These are phyloP conservation scores for Punctoribates punctum DNA, from an alignment of 2,888 invertebrate species.

Conservation along the genomic window DNA sequence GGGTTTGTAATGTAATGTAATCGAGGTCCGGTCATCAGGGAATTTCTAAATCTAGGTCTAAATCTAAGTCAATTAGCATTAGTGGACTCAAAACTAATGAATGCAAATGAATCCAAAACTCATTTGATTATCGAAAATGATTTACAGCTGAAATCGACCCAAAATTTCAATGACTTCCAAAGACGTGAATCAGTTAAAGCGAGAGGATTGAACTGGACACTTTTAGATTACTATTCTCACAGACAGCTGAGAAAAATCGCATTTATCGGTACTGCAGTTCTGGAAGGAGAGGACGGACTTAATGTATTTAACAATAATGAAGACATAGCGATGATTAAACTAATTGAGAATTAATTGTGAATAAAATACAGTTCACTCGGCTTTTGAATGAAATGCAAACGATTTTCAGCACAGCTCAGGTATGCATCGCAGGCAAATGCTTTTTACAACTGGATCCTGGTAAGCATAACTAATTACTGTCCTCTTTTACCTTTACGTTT, in stretches of 20 bases:
- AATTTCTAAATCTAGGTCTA: too few species aligned
- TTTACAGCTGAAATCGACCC: background rate
- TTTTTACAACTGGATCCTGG: background rate
- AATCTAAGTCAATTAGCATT: too few species aligned
- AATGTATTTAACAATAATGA: background rate
- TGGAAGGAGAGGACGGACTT: constrained; percentile 15
- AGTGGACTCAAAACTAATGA: too few species aligned
- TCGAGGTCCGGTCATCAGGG: too few species aligned
- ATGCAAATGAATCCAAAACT: too few species aligned
- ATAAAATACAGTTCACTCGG: constrained; percentile 13
- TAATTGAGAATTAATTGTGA: background rate
- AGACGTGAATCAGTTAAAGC: background rate
- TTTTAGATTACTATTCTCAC: background rate
- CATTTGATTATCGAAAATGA: background rate
- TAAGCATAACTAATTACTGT: background rate
- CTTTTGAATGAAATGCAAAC: constrained; percentile 63
- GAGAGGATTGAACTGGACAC: background rate
- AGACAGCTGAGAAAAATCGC: constrained; percentile 42
- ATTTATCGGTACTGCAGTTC: constrained; percentile 35
- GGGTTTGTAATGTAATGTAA: too few species aligned
- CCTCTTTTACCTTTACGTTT: constrained; percentile 52
- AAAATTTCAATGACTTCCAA: constrained; percentile 15
- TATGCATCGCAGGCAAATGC: constrained; percentile 63
- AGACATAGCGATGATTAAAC: background rate
- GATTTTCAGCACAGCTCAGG: constrained; percentile 71